Evolutionary conservation across 2,113 vertebrate species (phyloP).

Genomic region (Silurus glanis): DNA sequence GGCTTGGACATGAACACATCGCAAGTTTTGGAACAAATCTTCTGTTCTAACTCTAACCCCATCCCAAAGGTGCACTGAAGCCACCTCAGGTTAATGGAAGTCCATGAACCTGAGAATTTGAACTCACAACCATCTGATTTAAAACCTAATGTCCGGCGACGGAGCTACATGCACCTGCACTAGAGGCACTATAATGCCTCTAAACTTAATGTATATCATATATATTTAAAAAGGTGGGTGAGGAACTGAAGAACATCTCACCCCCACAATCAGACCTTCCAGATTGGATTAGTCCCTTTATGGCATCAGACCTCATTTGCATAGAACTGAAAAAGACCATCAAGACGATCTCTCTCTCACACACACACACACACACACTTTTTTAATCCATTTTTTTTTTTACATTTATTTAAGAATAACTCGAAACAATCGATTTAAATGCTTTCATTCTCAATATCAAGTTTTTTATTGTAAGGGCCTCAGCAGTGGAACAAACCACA

Average conservation of each 20-base stretch:
- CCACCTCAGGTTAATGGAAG: too few relatives aligned
- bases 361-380: conserved; percentile 64
- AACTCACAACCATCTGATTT: too few relatives aligned
- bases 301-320: neutral
- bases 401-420: conserved; percentile 69
- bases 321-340: neutral
- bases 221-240: neutral
- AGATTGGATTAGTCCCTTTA: neutral
- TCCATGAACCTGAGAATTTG: too few relatives aligned
- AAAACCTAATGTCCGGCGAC: too few relatives aligned
- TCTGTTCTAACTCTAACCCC: neutral
- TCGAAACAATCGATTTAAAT: conserved; percentile 52
- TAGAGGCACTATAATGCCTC: too few relatives aligned
- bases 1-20: neutral
- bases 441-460: conserved; percentile 53
- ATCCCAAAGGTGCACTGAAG: neutral
- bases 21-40: neutral
- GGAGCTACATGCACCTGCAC: too few relatives aligned
- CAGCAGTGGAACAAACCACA: conserved; percentile 58
- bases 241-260: neutral
- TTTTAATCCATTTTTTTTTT: conserved; percentile 50
- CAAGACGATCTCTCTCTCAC: too few relatives aligned
- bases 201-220: too few relatives aligned
- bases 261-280: neutral
- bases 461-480: conserved; percentile 50